phyloP scores from a whole-genome alignment of 2,888 invertebrate genomes.

The Eilema caniola region DNA sequence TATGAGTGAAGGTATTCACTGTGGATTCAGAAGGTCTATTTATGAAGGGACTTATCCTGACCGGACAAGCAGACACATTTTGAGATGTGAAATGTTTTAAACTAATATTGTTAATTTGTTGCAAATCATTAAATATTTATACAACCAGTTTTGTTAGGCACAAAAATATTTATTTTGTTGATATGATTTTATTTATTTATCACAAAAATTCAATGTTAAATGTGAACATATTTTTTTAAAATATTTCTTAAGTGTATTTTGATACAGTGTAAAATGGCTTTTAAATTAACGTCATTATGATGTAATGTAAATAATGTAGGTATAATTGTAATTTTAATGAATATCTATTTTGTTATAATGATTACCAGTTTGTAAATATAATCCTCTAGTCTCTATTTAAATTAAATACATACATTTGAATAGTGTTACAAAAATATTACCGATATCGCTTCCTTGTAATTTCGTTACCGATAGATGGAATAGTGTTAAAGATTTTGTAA shows the following conservation, averaged over 20 bases:
- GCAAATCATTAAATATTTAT: too few relatives aligned
- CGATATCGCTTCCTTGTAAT: neutral
- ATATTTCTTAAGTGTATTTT: neutral
- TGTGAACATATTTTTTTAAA: neutral
- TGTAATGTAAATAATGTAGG: neutral
- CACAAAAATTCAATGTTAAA: too few relatives aligned
- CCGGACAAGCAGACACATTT: too few relatives aligned
- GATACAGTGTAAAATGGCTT: neutral
- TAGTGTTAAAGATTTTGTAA: too few relatives aligned
- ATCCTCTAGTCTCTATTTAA: conserved; percentile 61
- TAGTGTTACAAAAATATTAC: neutral
- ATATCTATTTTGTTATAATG: neutral
- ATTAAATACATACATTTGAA: conserved; percentile 6
- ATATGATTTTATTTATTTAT: too few relatives aligned
- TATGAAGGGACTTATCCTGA: too few relatives aligned
- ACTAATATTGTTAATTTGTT: too few relatives aligned
- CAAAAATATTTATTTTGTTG: too few relatives aligned
- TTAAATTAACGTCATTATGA: neutral
- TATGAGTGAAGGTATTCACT: too few relatives aligned
- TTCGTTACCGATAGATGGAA: neutral
- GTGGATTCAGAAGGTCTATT: too few relatives aligned
- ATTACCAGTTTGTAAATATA: conserved; percentile 61
- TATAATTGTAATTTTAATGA: neutral
- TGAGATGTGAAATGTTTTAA: too few relatives aligned
- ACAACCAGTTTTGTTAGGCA: too few relatives aligned